Evolutionary conservation across 2,797 vertebrate species (phyloP), one percentile per base, ranked within the genome.

Genomic region (Apogon hyalosoma): DNA sequence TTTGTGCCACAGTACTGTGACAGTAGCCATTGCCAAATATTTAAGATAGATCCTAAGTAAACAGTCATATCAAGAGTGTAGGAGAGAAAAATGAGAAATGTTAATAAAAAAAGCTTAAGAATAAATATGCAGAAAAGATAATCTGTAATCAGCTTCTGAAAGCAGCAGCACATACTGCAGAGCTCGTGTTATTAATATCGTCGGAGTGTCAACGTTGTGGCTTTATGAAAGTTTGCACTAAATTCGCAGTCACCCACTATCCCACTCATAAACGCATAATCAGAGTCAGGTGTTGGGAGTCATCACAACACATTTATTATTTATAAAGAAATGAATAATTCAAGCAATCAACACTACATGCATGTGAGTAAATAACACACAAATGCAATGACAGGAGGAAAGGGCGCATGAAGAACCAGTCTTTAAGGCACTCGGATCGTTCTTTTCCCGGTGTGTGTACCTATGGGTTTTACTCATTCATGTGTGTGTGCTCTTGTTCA

Each of bases 291-390:
- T 75, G 56, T 62, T 54, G n/a, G 13, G 47, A 64, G 65, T 67
- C 56, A 70, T 74, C 69, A 62, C 48, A 82, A 60, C 57, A 70
- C 43, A 77, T 74, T 69, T 66, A 60, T 82, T 70, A 86, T 76
- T 82, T 59, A 83, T 80, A 31, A 54, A 78, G 45, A 77, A 80
- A 82, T 86, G 13, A 84, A 88, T 76, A 69, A 85, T 81, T 88
- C 66, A 87, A 51, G 54, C 73, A 85, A 82, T 88, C 86, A 85
- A 33, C 43, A 18, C 24, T n/a, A 42, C 60, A 73, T 66, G 47
- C 43, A 48, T 63, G 59, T 31, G 31, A 45, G 40, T 24, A 42
- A 42, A 51, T 57, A 61, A 66, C 47, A 62, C 15, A 41, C 28
- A 67, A 56, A 58, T 58, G 51, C 19, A 24, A 49, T 0, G 3